Base-by-base conservation (phyloP, 2,888 invertebrate genomes). In the Catocala fraxini region DNA sequence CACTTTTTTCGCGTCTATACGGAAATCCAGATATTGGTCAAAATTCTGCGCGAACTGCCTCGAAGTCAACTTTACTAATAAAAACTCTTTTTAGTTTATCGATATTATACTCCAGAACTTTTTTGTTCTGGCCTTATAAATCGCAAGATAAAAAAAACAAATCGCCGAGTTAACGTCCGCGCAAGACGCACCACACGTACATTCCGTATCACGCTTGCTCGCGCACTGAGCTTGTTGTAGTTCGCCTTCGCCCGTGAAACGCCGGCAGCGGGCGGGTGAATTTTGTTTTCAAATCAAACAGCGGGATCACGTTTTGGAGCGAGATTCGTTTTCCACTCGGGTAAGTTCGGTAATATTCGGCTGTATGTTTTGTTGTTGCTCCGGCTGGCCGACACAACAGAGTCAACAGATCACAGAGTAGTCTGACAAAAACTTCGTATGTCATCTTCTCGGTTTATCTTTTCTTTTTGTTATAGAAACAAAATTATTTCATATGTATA, bases 151-250 rank as follows among this genome's bases (percentile, higher is more conserved):
- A 86, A 88, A 87, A 46, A 46, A 89, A 89, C 85, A 85, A 89
- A 89, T 92, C 93, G 92, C 89, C 87, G 89, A 90, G 90, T 93
- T 91, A 93, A 91, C 88, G 92, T 92, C 92, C 94, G 92, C 94
- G 92, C 92, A 94, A 94, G 92, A 93, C 91, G 93, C 94, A 93
- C 94, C 94, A 90, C 94, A 92, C 94, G 93, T 92, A 90, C 92
- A 92, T 91, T 92, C 93, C 94, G 93, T 92, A 94, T 92, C 91
- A 94, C 94, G 94, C 94, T 93, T 88, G 91, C 92, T 93, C 91
- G 94, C 94, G 93, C 91, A 95, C 95, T 95, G 94, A 90, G 83
- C 86, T 77, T 67, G 64, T 65, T 75, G 71, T 73, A 49, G 65
- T 68, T 77, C 65, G 78, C 73, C 73, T 75, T 73, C 78, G 78